These are phyloP conservation scores for Plestiodon gilberti DNA, from an alignment of 2,113 vertebrate genomes.

Conservation along the genomic window DNA sequence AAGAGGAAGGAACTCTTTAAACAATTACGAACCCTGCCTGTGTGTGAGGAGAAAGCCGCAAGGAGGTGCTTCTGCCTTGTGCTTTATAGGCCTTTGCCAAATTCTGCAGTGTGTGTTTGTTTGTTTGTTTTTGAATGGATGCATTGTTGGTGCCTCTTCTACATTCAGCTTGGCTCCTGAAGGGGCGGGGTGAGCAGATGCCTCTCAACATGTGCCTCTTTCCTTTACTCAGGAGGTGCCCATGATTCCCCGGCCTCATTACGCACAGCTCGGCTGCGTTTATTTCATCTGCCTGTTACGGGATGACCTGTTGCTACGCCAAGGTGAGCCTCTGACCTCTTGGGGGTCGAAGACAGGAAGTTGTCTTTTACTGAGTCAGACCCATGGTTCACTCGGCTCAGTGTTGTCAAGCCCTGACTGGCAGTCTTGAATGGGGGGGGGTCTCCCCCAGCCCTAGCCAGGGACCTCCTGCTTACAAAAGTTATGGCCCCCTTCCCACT, in stretches of 20 bases:
- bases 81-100: not conserved
- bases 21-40: too few relatives aligned
- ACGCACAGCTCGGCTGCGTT: conserved; percentile 92
- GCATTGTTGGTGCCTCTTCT: not conserved
- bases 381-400: too few relatives aligned
- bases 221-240: conserved; percentile 88
- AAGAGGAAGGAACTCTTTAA: not conserved
- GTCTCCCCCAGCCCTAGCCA: too few relatives aligned
- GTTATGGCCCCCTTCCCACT: rapidly evolving
- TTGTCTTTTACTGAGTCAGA: not conserved
- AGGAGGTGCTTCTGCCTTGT: too few relatives aligned
- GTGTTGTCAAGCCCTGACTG: too few relatives aligned
- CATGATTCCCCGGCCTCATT: conserved; percentile 96
- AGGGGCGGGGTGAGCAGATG: not conserved
- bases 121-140: not conserved
- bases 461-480: not conserved
- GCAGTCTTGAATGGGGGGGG: not conserved
- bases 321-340: conserved; percentile 77
- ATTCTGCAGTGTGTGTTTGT: not conserved
- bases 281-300: conserved; percentile 96
- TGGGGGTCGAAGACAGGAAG: not conserved
- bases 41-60: too few relatives aligned
- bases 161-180: not conserved
- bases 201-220: not conserved
- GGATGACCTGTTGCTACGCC: conserved; percentile 94